Conservation (phyloP, 2,113 vertebrate genomes). For the Lepus americanus region DNA sequence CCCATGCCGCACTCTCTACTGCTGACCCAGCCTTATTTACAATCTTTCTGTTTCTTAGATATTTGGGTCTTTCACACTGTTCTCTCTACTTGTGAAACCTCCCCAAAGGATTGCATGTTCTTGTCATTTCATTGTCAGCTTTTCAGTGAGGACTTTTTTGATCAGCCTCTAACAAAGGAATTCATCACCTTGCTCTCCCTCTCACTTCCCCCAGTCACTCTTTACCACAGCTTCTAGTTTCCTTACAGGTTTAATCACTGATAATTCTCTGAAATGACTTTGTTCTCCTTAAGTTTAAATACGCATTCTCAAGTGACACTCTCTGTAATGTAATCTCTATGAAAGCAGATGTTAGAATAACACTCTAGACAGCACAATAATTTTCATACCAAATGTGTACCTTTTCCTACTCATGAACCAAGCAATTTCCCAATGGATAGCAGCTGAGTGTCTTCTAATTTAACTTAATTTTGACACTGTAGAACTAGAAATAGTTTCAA, state of each 20-base stretch:
- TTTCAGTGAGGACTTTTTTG: neutral
- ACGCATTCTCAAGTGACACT: neutral
- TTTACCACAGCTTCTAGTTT: neutral
- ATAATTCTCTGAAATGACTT: neutral
- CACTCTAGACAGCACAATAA: neutral
- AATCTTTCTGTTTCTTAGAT: neutral
- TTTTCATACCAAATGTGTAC: neutral
- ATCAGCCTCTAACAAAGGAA: neutral
- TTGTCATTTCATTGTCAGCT: neutral
- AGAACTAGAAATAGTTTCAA: neutral
- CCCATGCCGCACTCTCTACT: neutral
- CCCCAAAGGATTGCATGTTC: neutral
- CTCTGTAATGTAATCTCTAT: neutral
- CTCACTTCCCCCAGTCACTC: rapidly evolving
- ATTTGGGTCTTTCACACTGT: neutral
- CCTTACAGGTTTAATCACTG: neutral
- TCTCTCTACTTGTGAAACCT: neutral
- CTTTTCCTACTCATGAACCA: neutral
- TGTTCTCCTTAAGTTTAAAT: neutral
- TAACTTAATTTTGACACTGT: neutral
- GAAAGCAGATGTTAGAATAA: neutral
- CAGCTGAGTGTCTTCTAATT: neutral
- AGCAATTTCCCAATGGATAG: neutral
- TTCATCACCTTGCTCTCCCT: no score
- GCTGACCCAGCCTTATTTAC: neutral